phyloP scores from a whole-genome alignment of 2,797 vertebrate species.

The Pseudotriccus pelzelni region DNA sequence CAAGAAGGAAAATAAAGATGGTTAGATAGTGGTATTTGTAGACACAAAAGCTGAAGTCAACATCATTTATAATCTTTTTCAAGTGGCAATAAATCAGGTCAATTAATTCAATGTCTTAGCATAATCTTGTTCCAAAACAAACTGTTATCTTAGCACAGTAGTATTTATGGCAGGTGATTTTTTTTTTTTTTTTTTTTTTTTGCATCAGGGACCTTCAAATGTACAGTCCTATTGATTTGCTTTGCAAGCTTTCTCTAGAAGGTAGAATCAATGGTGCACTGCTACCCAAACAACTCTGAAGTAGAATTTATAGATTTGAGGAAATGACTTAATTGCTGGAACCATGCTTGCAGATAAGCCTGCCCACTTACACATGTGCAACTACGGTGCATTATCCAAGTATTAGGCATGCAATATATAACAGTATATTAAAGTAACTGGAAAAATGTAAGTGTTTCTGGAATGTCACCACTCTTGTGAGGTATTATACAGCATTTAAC shows the following conservation, averaged over 20 bases:
- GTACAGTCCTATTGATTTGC: slow-evolving; percentile 35
- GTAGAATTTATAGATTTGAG: slow-evolving; percentile 29
- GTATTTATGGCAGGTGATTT: not conserved
- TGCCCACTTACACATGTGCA: not conserved
- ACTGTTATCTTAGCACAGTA: not conserved
- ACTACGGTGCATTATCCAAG: not conserved
- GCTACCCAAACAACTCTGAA: slow-evolving; percentile 22
- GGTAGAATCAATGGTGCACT: slow-evolving; percentile 23
- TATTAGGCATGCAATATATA: not conserved
- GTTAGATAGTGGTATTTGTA: not conserved
- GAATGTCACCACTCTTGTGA: not conserved
- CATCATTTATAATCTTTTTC: not conserved
- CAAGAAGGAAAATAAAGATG: not conserved
- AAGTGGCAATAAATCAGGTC: not conserved
- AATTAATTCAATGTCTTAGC: not conserved
- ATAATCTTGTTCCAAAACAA: not conserved
- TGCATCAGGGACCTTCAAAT: not conserved
- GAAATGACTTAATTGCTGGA: slow-evolving; percentile 37
- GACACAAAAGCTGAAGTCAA: not conserved
- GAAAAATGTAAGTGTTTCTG: not conserved
- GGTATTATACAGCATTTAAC: not conserved
- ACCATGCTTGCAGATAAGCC: not conserved
- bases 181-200: not conserved
- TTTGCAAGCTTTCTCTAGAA: slow-evolving; percentile 36
- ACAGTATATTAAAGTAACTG: not conserved